Base-by-base conservation (phyloP, 1,140 invertebrate species). In the Phymastichus coffea region DNA sequence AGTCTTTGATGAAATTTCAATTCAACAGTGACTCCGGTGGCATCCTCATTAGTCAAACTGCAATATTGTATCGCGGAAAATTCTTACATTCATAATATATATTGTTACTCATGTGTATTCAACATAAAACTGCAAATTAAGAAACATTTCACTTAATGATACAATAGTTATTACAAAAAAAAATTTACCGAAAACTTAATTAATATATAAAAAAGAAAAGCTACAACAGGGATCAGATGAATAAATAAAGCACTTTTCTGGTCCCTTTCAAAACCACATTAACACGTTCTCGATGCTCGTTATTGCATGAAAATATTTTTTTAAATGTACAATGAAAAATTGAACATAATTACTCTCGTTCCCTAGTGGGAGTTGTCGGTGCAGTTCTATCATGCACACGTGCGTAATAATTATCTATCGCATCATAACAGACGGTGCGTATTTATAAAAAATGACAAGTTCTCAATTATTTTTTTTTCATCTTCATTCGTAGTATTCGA, bases 291-390 rank as follows among this genome's bases (percentile, higher is more conserved):
- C 40, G 30, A 59, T 52, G 41, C 48, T 52, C 37, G 48, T 38
- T 46, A 40, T 59, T 44, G 46, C 48, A 52, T 48, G 40, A 53
- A 58, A 59, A 60, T 52, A 60, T 54, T 20, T 23, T 51, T 54
- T 49, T 60, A 60, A 60, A 60, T 60, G 54, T 60, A 54, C 38
- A 60, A 60, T 60, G 54, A 60, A 60, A 38, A 54, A 26, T 60
- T 43, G 22, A 22, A 38, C 41, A 51, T 10, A 60, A 38, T 54
- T 48, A 33, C 30, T 46, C 19, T 54, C 51, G 51, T 47, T 15
- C 41, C 37, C 40, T 2, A 46, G 35, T 53, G n/a, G 23, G 53
- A 60, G 28, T 51, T 23, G 47, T 43, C 20, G 48, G 56, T 46
- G 25, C 26, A 49, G 14, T 15, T 44, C 41, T 26, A 59, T 15